Evolutionary conservation across 37 sponge, comb jelly and placozoan genomes (phyloP).

Genomic region (Tethya wilhelma): DNA sequence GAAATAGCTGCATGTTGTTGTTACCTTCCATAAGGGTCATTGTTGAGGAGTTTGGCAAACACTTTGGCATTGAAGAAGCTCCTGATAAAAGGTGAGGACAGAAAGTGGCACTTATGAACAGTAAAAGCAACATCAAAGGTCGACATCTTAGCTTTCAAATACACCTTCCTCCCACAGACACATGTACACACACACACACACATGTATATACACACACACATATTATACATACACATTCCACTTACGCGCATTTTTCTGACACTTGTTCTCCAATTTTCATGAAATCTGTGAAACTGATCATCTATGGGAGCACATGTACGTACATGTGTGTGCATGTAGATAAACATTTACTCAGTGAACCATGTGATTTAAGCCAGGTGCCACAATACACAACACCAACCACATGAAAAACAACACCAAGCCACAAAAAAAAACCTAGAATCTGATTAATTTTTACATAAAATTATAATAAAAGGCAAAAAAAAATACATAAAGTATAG

Average conservation of each 20-base stretch:
- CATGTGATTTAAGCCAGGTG: not conserved
- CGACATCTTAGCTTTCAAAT: too few species aligned
- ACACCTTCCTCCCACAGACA: too few species aligned
- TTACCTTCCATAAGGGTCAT: conserved; percentile 82
- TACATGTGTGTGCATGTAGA: not conserved
- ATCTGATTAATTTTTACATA: too few species aligned
- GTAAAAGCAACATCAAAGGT: too few species aligned
- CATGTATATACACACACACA: not conserved
- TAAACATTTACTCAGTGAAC: not conserved
- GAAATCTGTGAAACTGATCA: conserved; percentile 81
- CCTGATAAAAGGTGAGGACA: conserved; percentile 29
- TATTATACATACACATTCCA: not conserved
- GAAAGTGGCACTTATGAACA: too few species aligned
- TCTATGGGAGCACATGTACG: conserved; percentile 21
- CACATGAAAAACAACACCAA: too few species aligned
- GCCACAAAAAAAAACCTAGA: too few species aligned
- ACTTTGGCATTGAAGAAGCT: conserved; percentile 73
- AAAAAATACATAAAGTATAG: not conserved
- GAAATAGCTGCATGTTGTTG: not conserved
- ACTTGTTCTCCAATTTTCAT: conserved; percentile 48
- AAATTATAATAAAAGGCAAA: not conserved
- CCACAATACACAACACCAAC: not conserved
- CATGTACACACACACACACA: not conserved
- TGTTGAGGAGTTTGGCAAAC: conserved; percentile 74
- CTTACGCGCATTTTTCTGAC: conserved; percentile 72